Evolutionary conservation across 2,888 invertebrate genomes (phyloP), one percentile per base, ranked within the genome.

Genomic region (Amphipyra berbera): DNA sequence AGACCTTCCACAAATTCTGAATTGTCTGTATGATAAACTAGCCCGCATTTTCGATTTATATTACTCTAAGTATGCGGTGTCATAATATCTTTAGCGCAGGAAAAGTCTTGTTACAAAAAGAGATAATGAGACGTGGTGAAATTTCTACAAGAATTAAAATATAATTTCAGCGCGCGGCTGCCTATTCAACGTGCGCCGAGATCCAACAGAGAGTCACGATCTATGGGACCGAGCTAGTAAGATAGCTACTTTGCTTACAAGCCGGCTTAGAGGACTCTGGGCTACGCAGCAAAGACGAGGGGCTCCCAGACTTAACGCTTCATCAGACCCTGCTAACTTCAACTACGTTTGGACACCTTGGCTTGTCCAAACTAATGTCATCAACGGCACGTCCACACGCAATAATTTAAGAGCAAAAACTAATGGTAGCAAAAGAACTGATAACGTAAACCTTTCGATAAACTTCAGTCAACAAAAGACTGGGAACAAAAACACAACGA

Each of bases 191-290:
- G 96, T 98, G 45, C 95, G 96, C 0, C 95, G 95, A 53, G 98
- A 98, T 87, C 98, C 98, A 0, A 97, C 97, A 81, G 98, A 98
- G 87, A 96, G 96, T 55, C 96, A 96, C 78, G 97, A 98, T 81
- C 84, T 96, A 47, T 95, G 96, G 84, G 84, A 88, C 49, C 91
- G 88, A 56, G 95, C 95, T 9, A 94, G 94, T 6, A 95, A 95
- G 69, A 95, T 96, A 10, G 95, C 88, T 0, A 73, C 78, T 0
- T 60, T 90, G 14, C 71, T 94, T 3, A 89, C 87, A 82, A 95
- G 82, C 74, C 91, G 84, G 90, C 95, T 76, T 76, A 95, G 84
- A 12, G 82, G 79, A 0, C 75, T 94, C 0, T 93, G 91, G 91
- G 76, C 89, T 0, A 92, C 96, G 57, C 96, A 96, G 35, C 95